Evolutionary conservation across 2,888 invertebrate species (phyloP).

Genomic region (Xylota sylvarum): DNA sequence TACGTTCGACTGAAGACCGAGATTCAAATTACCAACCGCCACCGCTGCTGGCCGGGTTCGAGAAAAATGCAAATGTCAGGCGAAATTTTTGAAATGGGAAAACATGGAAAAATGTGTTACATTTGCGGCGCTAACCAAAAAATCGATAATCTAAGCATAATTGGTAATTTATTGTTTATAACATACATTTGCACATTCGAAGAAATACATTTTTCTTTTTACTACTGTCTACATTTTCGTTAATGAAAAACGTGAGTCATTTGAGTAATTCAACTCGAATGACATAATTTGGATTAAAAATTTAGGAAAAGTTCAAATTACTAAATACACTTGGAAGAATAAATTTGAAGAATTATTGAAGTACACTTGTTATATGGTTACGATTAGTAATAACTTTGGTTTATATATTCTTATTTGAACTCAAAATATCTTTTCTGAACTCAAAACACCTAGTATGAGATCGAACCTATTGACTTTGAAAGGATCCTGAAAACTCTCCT

Average conservation of each 20-base stretch:
- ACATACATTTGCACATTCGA: too few species aligned
- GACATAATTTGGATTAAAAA: slow-evolving; percentile 29
- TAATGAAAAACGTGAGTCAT: slow-evolving; percentile 25
- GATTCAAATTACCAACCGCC: slow-evolving; percentile 26
- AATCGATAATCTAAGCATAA: slow-evolving; percentile 30
- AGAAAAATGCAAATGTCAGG: slow-evolving; percentile 11
- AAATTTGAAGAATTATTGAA: too few species aligned
- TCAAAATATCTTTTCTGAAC: too few species aligned
- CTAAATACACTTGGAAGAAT: too few species aligned
- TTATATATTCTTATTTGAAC: too few species aligned
- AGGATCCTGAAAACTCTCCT: too few species aligned
- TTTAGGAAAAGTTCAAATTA: not conserved
- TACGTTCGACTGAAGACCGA: not conserved
- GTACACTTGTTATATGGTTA: too few species aligned
- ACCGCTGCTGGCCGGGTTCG: not conserved
- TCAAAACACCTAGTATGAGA: too few species aligned
- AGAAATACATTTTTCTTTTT: slow-evolving; percentile 12
- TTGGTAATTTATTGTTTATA: not conserved
- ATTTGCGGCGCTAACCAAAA: slow-evolving; percentile 44
- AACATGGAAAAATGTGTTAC: slow-evolving; percentile 21
- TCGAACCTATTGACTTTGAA: too few species aligned
- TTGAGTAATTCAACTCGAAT: slow-evolving; percentile 21
- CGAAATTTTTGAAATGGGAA: slow-evolving; percentile 13
- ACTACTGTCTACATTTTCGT: too few species aligned
- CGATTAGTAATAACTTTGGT: too few species aligned